Evolutionary conservation across 2,113 vertebrate species (phyloP).

Genomic region (Pipa parva): DNA sequence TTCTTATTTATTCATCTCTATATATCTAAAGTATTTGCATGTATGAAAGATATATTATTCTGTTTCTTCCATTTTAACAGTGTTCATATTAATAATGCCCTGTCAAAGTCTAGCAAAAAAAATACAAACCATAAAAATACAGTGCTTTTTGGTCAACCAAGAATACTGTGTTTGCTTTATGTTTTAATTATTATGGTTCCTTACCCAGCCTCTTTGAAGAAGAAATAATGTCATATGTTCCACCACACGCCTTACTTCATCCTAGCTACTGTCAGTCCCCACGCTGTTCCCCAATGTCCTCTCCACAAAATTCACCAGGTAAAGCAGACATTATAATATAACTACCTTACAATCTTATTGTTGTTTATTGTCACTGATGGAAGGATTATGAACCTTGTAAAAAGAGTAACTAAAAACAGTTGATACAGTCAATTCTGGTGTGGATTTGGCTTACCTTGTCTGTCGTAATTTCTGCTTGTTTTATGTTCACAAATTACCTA

Average conservation of each 20-base stretch:
- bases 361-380: no score
- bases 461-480: no score
- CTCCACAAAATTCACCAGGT: slow-evolving; percentile 97
- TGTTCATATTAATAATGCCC: no score
- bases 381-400: no score
- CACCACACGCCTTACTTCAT: slow-evolving; percentile 89
- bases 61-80: no score
- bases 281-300: slow-evolving; percentile 75
- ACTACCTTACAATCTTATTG: no score
- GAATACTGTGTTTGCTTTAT: background rate
- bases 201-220: slow-evolving; percentile 89
- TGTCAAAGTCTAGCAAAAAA: slow-evolving; percentile 1
- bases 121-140: slow-evolving; percentile 4
- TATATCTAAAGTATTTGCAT: slow-evolving; percentile 7
- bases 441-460: no score
- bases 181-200: slow-evolving; percentile 26
- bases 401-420: no score
- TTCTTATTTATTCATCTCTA: background rate
- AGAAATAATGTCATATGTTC: slow-evolving; percentile 98
- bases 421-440: no score
- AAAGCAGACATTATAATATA: no score
- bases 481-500: no score
- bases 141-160: background rate
- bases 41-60: slow-evolving; percentile 4
- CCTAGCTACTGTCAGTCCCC: slow-evolving; percentile 85